Evolutionary conservation across 53 echinoderm and acorn worm species (phyloP).

Genomic region (Echinometra lucunter): DNA sequence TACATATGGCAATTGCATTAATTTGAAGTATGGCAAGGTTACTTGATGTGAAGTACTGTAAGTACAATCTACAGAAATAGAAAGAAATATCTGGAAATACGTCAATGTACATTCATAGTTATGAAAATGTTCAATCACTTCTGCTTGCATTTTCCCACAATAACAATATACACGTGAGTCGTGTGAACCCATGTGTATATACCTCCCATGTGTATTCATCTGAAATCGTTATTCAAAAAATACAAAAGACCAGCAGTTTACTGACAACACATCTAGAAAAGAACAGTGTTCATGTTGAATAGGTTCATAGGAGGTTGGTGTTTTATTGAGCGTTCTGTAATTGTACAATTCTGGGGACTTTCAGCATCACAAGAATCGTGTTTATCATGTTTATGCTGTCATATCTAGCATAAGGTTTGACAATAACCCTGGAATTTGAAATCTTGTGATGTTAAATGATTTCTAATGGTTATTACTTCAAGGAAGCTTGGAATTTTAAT

Average conservation of each 20-base stretch:
- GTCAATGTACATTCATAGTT: no score
- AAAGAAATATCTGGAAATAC: not conserved
- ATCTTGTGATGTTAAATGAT: not conserved
- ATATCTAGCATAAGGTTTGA: no score
- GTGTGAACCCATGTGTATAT: conserved; percentile 3
- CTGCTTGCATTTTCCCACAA: conserved; percentile 32
- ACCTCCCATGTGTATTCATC: conserved; percentile 9
- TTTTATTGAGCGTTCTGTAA: not conserved
- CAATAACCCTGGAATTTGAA: not conserved
- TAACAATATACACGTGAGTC: not conserved
- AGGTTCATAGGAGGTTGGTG: not conserved
- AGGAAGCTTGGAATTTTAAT: not conserved
- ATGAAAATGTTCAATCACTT: not conserved
- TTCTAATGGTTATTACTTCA: not conserved
- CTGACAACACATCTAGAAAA: not conserved
- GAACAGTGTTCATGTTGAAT: not conserved
- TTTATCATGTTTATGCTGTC: not conserved
- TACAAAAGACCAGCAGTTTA: not conserved
- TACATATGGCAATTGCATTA: no score
- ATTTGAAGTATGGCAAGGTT: no score
- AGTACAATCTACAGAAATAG: no score
- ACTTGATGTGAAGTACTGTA: no score
- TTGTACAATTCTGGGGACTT: not conserved
- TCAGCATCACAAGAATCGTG: not conserved
- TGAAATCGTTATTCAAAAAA: conserved; percentile 10